These are phyloP conservation scores for Trichomycterus rosablanca DNA, from an alignment of 2,113 vertebrate species.

Conservation along the genomic window DNA sequence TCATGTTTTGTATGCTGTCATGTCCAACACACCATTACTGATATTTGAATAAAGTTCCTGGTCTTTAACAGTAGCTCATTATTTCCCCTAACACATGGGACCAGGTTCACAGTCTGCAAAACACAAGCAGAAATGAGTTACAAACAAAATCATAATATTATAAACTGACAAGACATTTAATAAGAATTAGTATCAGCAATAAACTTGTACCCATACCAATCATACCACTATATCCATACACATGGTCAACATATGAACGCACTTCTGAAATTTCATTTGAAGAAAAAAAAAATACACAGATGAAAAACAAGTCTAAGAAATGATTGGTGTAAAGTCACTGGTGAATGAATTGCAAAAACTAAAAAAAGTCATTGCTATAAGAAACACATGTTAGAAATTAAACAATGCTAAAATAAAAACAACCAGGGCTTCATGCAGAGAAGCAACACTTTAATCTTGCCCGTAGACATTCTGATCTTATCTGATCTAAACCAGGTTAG, in stretches of 20 bases:
- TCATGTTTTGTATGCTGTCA: neutral
- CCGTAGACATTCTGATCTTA: too few relatives aligned
- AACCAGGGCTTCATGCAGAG: slow-evolving; percentile 44
- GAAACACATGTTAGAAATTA: slow-evolving; percentile 56
- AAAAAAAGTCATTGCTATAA: slow-evolving; percentile 54
- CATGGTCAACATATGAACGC: slow-evolving; percentile 5
- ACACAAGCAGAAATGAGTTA: slow-evolving; percentile 17
- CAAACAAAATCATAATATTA: neutral
- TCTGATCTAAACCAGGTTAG: slow-evolving; percentile 57
- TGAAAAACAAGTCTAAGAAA: slow-evolving; percentile 49
- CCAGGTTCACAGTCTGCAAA: slow-evolving; percentile 60
- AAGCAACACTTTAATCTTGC: too few relatives aligned
- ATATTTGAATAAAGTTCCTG: slow-evolving; percentile 67
- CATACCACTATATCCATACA: neutral
- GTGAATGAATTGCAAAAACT: slow-evolving; percentile 46
- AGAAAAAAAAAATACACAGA: slow-evolving; percentile 36
- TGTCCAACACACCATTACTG: slow-evolving; percentile 51
- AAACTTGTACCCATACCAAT: neutral
- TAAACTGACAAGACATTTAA: too few relatives aligned
- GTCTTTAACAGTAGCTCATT: slow-evolving; percentile 47
- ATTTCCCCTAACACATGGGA: slow-evolving; percentile 50
- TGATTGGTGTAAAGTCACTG: slow-evolving; percentile 41
- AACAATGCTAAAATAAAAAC: slow-evolving; percentile 58
- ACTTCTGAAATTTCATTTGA: slow-evolving; percentile 16
- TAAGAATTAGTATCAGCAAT: neutral